phyloP scores from a whole-genome alignment of 2,113 vertebrate species.

The Tyto alba region DNA sequence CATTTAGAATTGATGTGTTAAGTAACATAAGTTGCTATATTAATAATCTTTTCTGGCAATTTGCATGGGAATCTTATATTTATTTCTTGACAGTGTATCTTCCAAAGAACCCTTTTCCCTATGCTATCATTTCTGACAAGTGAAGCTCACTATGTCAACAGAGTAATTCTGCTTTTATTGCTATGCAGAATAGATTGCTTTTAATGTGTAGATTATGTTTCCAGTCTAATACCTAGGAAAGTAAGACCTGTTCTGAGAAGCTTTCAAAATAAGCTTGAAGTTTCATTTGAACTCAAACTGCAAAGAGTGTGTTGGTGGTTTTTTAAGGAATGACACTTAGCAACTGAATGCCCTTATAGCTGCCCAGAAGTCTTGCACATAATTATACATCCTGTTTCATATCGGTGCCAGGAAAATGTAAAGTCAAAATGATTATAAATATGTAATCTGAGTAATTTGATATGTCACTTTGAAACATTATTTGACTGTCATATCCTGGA shows the following conservation, averaged over 20 bases:
- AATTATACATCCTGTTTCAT: neutral
- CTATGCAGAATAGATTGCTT: neutral
- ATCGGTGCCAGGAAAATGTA: neutral
- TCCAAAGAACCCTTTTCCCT: neutral
- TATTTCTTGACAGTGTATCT: neutral
- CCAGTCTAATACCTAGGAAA: neutral
- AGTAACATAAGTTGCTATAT: neutral
- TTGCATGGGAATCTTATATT: neutral
- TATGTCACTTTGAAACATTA: neutral
- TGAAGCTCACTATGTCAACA: neutral
- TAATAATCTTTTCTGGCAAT: neutral
- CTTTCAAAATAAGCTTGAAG: neutral
- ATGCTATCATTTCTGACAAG: neutral
- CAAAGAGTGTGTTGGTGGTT: rapidly evolving
- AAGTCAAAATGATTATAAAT: neutral
- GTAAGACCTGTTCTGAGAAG: neutral
- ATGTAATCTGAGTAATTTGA: neutral
- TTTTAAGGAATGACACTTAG: neutral
- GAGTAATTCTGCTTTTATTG: neutral
- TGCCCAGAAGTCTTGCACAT: neutral
- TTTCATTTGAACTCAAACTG: neutral
- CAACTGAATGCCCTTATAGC: neutral
- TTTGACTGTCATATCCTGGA: neutral
- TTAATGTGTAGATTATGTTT: neutral
- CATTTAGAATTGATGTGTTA: neutral